Base-by-base conservation (phyloP, 2,888 invertebrate genomes). In the Eristalinus aeneus region DNA sequence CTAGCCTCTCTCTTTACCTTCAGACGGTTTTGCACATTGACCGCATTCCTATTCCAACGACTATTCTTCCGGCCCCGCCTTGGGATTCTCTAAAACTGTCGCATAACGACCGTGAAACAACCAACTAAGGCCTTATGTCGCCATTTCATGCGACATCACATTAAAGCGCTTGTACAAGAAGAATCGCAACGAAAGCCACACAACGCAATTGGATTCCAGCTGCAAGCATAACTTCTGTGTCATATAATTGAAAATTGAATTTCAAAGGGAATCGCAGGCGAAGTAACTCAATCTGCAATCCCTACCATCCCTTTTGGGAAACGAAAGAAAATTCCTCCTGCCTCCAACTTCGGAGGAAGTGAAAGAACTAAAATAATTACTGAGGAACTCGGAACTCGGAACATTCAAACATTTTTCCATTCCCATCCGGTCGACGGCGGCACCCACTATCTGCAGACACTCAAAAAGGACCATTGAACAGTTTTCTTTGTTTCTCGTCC, bases 401-500 rank as follows among this genome's bases (percentile, higher is more conserved):
- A 46, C 46, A 46, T 46, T 46, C 46, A 46, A 46, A 46, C 46
- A 46, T 46, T 46, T 46, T 46, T 46, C 46, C 46, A 46, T 46
- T 46, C 8, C 46, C 46, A 46, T 16, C 34, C 34, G 34, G 9
- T 6, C 46, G 46, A 0, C 39, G n/a, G n/a, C 46, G 46, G 36
- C 64, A 22, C 36, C 64, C 39, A 11, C 20, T 31, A 36, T 31
- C 64, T 36, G 22, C 39, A 64, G 36, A 64, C 64, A 20, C 22
- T 36, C 27, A 10, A 36, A n/a, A 64, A 20, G 64, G 36, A 64
- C 3, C 64, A 32, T 27, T 23, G 31, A 39, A 22, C 9, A 60
- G 46, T 27, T 20, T 77, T 56, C 77, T 69, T 77, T 77, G 77
- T 77, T 64, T 77, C 71, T 64, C 39, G 36, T 77, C 22, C 63